Evolutionary conservation across 2,797 vertebrate species (phyloP).

Genomic region (Pyrocephalus nanus): DNA sequence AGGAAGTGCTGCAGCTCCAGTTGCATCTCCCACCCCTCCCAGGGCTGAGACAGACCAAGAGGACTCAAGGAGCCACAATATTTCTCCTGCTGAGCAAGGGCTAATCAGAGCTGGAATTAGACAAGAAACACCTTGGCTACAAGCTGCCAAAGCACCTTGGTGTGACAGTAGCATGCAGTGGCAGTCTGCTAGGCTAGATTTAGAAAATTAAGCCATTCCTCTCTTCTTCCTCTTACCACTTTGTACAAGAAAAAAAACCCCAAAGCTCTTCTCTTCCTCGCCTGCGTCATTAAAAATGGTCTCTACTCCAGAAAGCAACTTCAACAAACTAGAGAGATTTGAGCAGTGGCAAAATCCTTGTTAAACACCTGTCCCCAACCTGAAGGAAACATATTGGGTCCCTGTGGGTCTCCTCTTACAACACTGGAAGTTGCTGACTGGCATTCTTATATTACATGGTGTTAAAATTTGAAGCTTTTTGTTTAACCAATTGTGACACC

Average conservation of each 20-base stretch:
- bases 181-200: neutral
- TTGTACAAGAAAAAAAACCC: neutral
- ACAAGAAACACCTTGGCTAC: neutral
- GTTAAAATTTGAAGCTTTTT: neutral
- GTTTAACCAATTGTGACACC: neutral
- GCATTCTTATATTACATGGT: neutral
- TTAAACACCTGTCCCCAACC: neutral
- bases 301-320: neutral
- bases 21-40: neutral
- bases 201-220: neutral
- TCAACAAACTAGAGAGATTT: neutral
- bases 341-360: neutral
- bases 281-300: neutral
- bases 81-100: neutral
- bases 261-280: neutral
- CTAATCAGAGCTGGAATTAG: neutral
- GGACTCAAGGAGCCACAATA: neutral
- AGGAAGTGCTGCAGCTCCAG: neutral
- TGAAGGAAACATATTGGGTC: fast-evolving
- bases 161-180: fast-evolving
- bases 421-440: neutral
- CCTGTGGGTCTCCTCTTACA: neutral
- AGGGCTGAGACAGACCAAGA: fast-evolving
- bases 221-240: neutral
- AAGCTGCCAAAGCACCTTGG: neutral